Evolutionary conservation across 2,797 vertebrate genomes (phyloP).

Genomic region (Mormyrus proboscirostris): DNA sequence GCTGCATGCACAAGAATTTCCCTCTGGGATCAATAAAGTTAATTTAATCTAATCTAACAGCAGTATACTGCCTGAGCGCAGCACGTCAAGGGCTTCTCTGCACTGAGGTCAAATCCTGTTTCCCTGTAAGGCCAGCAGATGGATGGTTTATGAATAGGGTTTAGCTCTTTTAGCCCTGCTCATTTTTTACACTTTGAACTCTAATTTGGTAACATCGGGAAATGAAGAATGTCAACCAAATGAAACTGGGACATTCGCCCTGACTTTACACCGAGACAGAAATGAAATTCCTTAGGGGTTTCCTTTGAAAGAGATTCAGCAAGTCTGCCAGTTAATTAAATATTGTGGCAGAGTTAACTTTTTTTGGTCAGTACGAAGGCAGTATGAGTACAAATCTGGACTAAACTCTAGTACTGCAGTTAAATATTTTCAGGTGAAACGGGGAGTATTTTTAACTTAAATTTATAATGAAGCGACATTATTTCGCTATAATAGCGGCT

Average conservation of each 20-base stretch:
- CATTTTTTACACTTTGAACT: not conserved
- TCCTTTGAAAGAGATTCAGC: not conserved
- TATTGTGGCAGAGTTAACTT: not conserved
- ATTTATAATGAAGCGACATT: not conserved
- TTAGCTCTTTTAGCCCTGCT: not conserved
- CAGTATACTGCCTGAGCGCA: not conserved
- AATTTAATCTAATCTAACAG: not conserved
- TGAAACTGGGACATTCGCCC: not conserved
- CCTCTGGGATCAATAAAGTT: not conserved
- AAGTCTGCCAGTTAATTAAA: constrained; percentile 1
- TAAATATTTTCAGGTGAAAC: not conserved
- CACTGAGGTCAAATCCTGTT: not conserved
- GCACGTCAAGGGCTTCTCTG: not conserved
- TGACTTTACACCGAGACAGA: not conserved
- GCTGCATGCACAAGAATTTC: not conserved
- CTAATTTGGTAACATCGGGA: not conserved
- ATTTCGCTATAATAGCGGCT: not conserved
- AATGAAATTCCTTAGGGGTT: not conserved
- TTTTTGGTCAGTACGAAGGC: not conserved
- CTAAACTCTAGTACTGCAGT: not conserved
- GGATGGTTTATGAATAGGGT: not conserved
- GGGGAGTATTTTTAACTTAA: not conserved
- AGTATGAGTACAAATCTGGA: not conserved
- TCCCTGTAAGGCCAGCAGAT: not conserved
- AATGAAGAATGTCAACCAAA: not conserved